A percentile compares a stretch with the other conserved stretches of the same genome.
phyloP scores from a whole-genome alignment of 64 coral and sea anemone species.

The Actinia equina region DNA sequence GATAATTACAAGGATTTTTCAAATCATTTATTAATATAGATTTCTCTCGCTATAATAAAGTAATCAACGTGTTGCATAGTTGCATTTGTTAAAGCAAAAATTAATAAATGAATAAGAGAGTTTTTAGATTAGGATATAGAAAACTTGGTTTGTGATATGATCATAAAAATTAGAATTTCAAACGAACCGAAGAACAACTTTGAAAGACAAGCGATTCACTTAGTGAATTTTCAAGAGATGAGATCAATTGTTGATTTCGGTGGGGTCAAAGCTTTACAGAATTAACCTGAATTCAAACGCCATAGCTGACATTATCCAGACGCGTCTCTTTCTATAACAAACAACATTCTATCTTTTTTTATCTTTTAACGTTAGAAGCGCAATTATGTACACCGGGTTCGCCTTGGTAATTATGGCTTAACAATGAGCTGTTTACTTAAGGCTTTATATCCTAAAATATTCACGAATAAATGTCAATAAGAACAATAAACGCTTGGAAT shows the following conservation, averaged over 20 bases:
- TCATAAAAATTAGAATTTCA: background rate
- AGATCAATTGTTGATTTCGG: background rate
- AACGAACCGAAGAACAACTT: background rate
- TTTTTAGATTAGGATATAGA: background rate
- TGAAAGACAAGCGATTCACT: background rate
- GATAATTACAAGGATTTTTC: background rate
- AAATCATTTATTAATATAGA: background rate
- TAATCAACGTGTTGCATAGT: background rate
- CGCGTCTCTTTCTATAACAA: background rate
- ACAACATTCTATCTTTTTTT: background rate
- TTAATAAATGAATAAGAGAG: background rate
- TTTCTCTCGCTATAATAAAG: background rate
- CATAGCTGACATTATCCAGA: background rate
- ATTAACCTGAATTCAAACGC: background rate
- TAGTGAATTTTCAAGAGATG: background rate
- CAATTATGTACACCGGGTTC: background rate
- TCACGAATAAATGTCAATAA: conserved; percentile 21
- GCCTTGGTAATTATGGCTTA: conserved; percentile 7
- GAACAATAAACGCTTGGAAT: conserved; percentile 9
- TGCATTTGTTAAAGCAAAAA: background rate
- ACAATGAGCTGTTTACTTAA: conserved; percentile 17
- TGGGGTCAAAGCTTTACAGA: background rate
- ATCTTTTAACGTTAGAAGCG: background rate
- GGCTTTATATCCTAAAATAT: conserved; percentile 16
- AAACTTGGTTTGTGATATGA: background rate